These are phyloP conservation scores for Drosophila micromelanica DNA, from an alignment of 1,140 invertebrate species.

Conservation along the genomic window DNA sequence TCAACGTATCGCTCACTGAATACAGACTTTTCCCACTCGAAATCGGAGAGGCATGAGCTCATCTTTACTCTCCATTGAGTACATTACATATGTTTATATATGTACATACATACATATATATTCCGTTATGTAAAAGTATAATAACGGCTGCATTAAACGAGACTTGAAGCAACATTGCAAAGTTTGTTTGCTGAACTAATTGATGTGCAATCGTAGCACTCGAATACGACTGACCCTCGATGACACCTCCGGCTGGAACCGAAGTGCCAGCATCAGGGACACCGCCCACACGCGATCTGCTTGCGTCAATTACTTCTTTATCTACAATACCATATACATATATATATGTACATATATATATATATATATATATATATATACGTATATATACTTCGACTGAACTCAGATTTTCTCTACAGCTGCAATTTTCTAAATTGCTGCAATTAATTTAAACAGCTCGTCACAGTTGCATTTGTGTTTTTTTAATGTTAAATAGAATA, in stretches of 20 bases:
- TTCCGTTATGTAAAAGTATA: not conserved
- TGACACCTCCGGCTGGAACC: conserved; percentile 51
- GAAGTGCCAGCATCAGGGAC: conserved; percentile 27
- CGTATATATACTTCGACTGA: conserved; percentile 5
- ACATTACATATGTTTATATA: not conserved
- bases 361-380: conserved; percentile 21
- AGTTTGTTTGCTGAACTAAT: conserved; percentile 51
- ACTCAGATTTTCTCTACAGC: not conserved
- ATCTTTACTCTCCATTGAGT: conserved; percentile 42
- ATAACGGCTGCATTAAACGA: not conserved
- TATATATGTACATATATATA: conserved; percentile 13
- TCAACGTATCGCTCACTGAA: conserved; percentile 10
- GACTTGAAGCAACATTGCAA: conserved; percentile 24
- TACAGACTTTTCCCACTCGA: conserved; percentile 22
- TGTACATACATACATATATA: no score
- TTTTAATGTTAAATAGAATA: conserved; percentile 50
- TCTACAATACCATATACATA: not conserved
- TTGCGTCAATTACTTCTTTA: conserved; percentile 29
- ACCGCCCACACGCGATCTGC: conserved; percentile 69
- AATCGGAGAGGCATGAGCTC: conserved; percentile 54
- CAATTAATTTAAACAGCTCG: conserved; percentile 67
- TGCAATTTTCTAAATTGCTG: conserved; percentile 60
- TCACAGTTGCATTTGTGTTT: conserved; percentile 53
- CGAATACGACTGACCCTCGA: conserved; percentile 58
- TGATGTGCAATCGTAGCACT: conserved; percentile 58